Conservation (phyloP, 2,113 vertebrate genomes). For the Vulpes vulpes region DNA sequence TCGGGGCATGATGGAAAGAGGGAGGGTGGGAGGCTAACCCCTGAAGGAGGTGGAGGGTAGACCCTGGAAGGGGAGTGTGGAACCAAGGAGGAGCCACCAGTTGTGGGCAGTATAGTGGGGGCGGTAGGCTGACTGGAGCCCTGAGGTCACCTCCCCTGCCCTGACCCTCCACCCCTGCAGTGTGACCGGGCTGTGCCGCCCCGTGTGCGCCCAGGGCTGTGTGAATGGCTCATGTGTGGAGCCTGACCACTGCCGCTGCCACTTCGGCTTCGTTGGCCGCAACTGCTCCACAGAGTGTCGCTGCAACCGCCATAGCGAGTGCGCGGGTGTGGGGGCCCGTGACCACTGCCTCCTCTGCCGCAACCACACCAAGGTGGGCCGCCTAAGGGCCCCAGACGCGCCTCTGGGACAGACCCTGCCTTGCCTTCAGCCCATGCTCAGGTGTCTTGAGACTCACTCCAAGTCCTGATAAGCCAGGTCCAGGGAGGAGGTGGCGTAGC, state of each 20-base stretch:
- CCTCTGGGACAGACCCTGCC: not conserved
- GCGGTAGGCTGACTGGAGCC: not conserved
- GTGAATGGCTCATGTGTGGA: slow-evolving; percentile 94
- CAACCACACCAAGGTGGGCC: slow-evolving; percentile 92
- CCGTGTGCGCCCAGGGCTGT: slow-evolving; percentile 94
- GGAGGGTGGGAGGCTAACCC: no score
- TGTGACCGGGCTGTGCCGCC: slow-evolving; percentile 92
- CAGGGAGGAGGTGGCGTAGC: not conserved
- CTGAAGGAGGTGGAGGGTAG: not conserved
- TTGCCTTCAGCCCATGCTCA: fast-evolving
- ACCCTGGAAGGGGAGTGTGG: no score
- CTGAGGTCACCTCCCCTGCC: not conserved
- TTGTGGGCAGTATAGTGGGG: not conserved
- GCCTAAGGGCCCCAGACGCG: fast-evolving
- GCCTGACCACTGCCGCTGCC: slow-evolving; percentile 93
- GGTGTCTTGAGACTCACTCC: not conserved
- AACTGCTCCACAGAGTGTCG: slow-evolving; percentile 95
- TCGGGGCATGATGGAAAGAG: not conserved
- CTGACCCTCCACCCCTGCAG: slow-evolving; percentile 75
- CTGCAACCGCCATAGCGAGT: slow-evolving; percentile 96
- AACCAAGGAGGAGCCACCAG: no score
- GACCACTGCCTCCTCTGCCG: slow-evolving; percentile 93
- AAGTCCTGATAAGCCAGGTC: not conserved
- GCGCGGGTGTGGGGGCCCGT: slow-evolving; percentile 89
- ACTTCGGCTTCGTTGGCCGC: slow-evolving; percentile 94